Base-by-base conservation (phyloP, 2,113 vertebrate species). In the Junco hyemalis region DNA sequence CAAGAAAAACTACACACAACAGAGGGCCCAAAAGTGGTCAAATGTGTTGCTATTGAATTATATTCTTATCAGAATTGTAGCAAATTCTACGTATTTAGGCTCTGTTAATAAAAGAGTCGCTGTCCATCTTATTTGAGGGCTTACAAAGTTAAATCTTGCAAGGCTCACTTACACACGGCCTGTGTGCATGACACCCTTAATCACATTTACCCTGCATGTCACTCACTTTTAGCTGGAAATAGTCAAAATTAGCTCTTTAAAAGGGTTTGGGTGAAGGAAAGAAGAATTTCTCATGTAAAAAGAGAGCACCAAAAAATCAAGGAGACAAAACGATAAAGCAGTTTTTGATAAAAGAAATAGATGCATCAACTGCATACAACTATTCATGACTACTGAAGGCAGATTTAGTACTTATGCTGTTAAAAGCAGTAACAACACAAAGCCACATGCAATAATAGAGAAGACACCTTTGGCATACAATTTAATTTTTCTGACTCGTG, bases 121-220 rank as follows among this genome's bases (percentile, higher is more conserved):
- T 69, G 7, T 20, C 24, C 57, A 36, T 33, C 33, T 65, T 48
- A 44, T 47, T 40, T 51, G 17, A 45, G 26, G 80, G 25, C 6
- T 76, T 22, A 42, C 23, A 45, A 71, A 57, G 8, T 28, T 38
- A 35, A 50, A 64, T 8, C 22, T 47, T 38, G 28, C 10, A 38
- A 23, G 24, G 20, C 14, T 84, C 21, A 29, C 28, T 72, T 38
- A 59, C 15, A 51, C 14, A 2, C 2, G 2, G 13, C 33, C 20
- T 29, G 11, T 2, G 8, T 53, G 5, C 28, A 8, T 0, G 5
- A 42, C 22, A 13, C 23, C 38, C 8, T 25, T 72, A 12, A 17
- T 51, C 28, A 40, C 4, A 28, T 60, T 24, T 40, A 61, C 40
- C n/a, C 31, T 19, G 15, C 18, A 18, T 1, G 3, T 18, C 35